Evolutionary conservation across 2,888 invertebrate genomes (phyloP), one percentile per base, ranked within the genome.

Genomic region (Eudemis profundana): DNA sequence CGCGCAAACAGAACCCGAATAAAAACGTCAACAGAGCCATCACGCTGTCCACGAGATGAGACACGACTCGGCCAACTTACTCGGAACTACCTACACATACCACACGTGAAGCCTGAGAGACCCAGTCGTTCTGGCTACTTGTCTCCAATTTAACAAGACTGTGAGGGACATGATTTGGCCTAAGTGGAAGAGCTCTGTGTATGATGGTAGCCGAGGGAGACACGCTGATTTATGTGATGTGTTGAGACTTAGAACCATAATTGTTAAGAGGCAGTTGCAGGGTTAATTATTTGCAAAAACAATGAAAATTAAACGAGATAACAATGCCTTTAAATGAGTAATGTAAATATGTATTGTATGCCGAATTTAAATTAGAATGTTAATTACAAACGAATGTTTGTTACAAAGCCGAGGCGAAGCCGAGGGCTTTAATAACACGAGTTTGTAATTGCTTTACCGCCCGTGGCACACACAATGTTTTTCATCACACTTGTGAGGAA

Each of bases 11-110:
- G 14, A 10, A 10, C 4, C 10, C 15, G 12, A 4, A 49, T 29
- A 29, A 49, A 49, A 49, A 49, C 29, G 49, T 49, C 49, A 49
- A 49, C 49, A 15, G 14, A 49, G 3, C 15, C 23, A 17, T 49
- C 49, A 49, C 12, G 14, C 12, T 27, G 27, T 29, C 49, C 49
- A 14, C 29, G 49, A 49, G 27, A 49, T 29, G 29, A 15, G 29
- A 23, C 10, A 14, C 2, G n/a, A n/a, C 4, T 4, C 15, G 15
- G 27, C 49, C 49, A 49, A 29, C 29, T 49, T 29, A 49, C 27
- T 0, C 4, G 3, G 29, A 49, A 15, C 17, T 27, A 29, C 7
- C 27, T 49, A 10, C 29, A 14, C 29, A 29, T 29, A 15, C 8
- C 12, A 10, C 4, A 4, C 15, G 10, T 15, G 8, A 49, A 15